A percentile compares a stretch with the other conserved stretches of the same genome.
These are phyloP conservation scores for Ctenopoma multispine DNA, from an alignment of 2,797 vertebrate species.

Conservation along the genomic window DNA sequence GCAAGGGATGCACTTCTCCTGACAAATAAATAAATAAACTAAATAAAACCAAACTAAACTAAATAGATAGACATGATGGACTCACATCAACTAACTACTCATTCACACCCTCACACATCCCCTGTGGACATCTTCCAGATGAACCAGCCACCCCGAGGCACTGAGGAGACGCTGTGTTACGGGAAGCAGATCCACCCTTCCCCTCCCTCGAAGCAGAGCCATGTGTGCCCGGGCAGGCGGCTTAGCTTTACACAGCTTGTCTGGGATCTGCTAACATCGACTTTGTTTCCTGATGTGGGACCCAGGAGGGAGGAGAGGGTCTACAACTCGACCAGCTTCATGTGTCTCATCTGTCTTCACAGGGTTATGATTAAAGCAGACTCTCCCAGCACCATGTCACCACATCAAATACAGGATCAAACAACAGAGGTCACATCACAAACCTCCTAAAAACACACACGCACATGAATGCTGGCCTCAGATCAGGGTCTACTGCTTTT, in stretches of 20 bases:
- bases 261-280: constrained; percentile 30
- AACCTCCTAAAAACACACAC: constrained; percentile 23
- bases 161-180: constrained; percentile 57
- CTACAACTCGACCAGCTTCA: constrained; percentile 28
- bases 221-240: constrained; percentile 42
- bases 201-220: constrained; percentile 57
- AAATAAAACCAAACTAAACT: too few relatives aligned
- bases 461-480: constrained; percentile 18
- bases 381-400: constrained; percentile 17
- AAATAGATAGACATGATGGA: constrained; percentile 56
- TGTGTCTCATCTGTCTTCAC: constrained; percentile 56
- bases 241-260: constrained; percentile 29
- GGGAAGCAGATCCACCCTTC: constrained; percentile 70
- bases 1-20: constrained; percentile 34
- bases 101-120: constrained; percentile 43
- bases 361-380: constrained; percentile 59
- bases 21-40: too few relatives aligned
- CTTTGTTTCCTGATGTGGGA: constrained; percentile 47
- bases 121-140: constrained; percentile 54
- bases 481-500: constrained; percentile 5
- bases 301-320: constrained; percentile 47
- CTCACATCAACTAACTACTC: constrained; percentile 40
- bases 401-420: constrained; percentile 61
- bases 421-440: constrained; percentile 38
- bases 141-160: constrained; percentile 52